A percentile compares a stretch with the other conserved stretches of the same genome.
Conservation (phyloP, 1,140 invertebrate genomes). For the Cepaea nemoralis region DNA sequence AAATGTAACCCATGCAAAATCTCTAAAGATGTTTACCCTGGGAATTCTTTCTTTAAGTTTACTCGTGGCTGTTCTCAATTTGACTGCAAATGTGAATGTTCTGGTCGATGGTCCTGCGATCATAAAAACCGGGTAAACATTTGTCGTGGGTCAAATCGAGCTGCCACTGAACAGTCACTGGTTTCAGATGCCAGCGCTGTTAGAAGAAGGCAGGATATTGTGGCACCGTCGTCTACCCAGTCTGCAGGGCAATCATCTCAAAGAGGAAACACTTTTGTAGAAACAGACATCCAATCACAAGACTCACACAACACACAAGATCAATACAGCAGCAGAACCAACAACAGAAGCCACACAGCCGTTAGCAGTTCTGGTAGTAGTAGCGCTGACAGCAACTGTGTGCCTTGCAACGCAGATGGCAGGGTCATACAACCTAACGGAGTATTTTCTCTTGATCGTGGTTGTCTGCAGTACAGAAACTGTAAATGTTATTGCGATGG, state of each 20-base stretch:
- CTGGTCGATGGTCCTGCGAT: conserved; percentile 51
- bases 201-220: neutral
- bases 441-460: conserved; percentile 5
- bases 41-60: conserved; percentile 44
- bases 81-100: conserved; percentile 48
- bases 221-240: neutral
- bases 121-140: conserved; percentile 45
- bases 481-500: conserved; percentile 27
- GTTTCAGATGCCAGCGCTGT: neutral
- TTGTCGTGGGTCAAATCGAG: conserved; percentile 35
- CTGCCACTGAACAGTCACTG: conserved; percentile 3
- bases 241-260: neutral
- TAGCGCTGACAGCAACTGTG: conserved; percentile 15
- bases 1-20: conserved; percentile 42
- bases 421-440: neutral
- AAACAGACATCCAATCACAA: conserved; percentile 18
- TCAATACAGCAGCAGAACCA: conserved; percentile 30
- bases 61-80: conserved; percentile 48
- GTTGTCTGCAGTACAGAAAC: conserved; percentile 14
- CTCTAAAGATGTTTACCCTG: conserved; percentile 37
- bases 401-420: neutral
- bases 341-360: neutral
- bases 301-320: neutral
- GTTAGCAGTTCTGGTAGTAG: conserved; percentile 28
- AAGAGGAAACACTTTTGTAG: neutral